Evolutionary conservation across 1,140 invertebrate species (phyloP), one percentile per base, ranked within the genome.

Genomic region (Manduca sexta): DNA sequence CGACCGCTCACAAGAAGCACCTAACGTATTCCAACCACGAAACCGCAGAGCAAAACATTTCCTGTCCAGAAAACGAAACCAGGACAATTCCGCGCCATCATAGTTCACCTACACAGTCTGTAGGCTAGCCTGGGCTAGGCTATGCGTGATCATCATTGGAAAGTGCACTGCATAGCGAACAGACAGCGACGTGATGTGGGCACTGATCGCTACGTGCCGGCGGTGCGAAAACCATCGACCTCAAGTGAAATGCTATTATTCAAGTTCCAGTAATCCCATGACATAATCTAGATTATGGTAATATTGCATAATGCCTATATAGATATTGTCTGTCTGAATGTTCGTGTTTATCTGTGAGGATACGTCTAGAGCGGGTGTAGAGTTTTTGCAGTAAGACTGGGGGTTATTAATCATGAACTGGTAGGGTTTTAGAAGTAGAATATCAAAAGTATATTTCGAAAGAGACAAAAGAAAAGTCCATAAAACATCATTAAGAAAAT

Each of bases 211-310:
- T n/a, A 37, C 35, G 30, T 35, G 49, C 39, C 33, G 33, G 5
- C 38, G 10, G 14, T 43, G 15, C 38, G 38, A 16, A 40, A 40
- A 17, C 6, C 31, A 40, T 31, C 72, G 69, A 74, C 76, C 73
- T 74, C 64, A 44, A 69, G 67, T 64, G 60, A 64, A 66, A 69
- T 60, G 66, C 63, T 51, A 78, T 70, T 74, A 77, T 75, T 72
- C 69, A 65, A 82, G 74, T 69, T 79, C 80, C 52, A 84, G 69
- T 79, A 81, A 78, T 73, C 77, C 65, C 68, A 74, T 84, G 76
- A 82, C 78, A 84, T 82, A 84, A 84, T 78, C 70, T 66, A 67
- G 56, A 72, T 76, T 65, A 69, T 72, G 64, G 63, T 65, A 52
- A 58, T 63, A 53, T 26, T 26, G 21, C 21, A 26, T 26, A 26